These are phyloP conservation scores for Autographa gamma DNA, from an alignment of 2,888 invertebrate species.

Conservation along the genomic window DNA sequence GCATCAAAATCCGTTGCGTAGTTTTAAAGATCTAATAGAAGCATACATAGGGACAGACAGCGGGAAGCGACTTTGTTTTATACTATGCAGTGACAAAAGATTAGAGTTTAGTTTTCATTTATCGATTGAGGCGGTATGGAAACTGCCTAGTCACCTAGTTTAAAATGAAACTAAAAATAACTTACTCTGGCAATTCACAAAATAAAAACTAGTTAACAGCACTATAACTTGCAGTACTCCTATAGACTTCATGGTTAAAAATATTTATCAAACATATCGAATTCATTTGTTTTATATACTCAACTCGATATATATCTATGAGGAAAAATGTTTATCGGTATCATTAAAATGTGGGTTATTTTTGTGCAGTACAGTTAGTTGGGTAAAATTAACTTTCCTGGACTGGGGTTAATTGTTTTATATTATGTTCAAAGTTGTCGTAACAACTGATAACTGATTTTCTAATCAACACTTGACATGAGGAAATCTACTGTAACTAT, in stretches of 20 bases:
- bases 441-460: too few relatives aligned
- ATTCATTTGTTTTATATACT: slow-evolving; percentile 23
- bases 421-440: too few relatives aligned
- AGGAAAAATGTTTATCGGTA: slow-evolving; percentile 21
- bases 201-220: slow-evolving; percentile 11
- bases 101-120: too few relatives aligned
- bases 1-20: too few relatives aligned
- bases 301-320: slow-evolving; percentile 32
- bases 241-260: slow-evolving; percentile 24
- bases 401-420: not conserved
- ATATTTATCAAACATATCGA: not conserved
- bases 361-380: slow-evolving; percentile 20
- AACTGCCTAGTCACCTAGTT: too few relatives aligned
- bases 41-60: too few relatives aligned
- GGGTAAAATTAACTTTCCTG: not conserved
- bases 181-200: slow-evolving; percentile 7
- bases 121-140: too few relatives aligned
- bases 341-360: not conserved
- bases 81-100: too few relatives aligned
- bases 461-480: too few relatives aligned
- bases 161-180: not conserved
- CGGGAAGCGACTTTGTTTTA: too few relatives aligned
- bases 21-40: too few relatives aligned
- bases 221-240: slow-evolving; percentile 11
- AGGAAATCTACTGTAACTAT: too few relatives aligned